These are phyloP conservation scores for Hirtodrosophila cameraria DNA, from an alignment of 2,888 invertebrate species.

Conservation along the genomic window DNA sequence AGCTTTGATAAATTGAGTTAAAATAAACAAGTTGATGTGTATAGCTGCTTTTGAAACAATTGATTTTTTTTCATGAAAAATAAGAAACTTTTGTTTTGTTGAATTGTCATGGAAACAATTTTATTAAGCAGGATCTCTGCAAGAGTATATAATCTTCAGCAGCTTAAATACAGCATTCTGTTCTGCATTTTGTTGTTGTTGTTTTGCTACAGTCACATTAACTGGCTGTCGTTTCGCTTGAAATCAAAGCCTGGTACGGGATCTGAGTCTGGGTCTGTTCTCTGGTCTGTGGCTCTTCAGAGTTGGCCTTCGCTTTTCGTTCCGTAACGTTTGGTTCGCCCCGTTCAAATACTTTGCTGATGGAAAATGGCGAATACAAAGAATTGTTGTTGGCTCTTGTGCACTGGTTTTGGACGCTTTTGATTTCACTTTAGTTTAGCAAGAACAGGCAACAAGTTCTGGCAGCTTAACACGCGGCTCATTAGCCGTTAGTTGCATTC, in stretches of 20 bases:
- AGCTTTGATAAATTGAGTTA: too few species aligned
- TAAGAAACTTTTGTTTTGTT: too few species aligned
- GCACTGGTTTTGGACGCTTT: constrained; percentile 35
- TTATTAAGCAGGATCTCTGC: too few species aligned
- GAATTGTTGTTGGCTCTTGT: constrained; percentile 1
- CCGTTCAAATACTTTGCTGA: too few species aligned
- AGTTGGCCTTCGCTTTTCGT: constrained; percentile 47
- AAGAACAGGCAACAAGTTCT: constrained; percentile 32
- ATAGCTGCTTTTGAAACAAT: too few species aligned
- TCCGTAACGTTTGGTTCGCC: neutral
- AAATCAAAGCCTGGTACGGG: constrained; percentile 54
- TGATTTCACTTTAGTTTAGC: constrained; percentile 62
- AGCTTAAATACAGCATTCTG: too few species aligned
- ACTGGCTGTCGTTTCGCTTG: constrained; percentile 25
- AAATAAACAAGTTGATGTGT: too few species aligned
- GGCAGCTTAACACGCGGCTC: constrained; percentile 60
- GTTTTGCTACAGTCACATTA: constrained; percentile 27
- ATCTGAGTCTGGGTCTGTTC: too few species aligned
- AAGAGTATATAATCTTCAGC: too few species aligned
- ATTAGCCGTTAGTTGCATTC: constrained; percentile 72
- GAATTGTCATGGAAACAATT: too few species aligned
- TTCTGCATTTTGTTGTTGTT: neutral
- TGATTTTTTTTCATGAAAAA: too few species aligned
- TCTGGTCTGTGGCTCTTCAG: neutral
- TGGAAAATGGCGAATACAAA: constrained; percentile 35